A percentile compares a stretch with the other conserved stretches of the same genome.
Evolutionary conservation across 1,140 invertebrate genomes (phyloP).

Genomic region (Ceratina japonica): DNA sequence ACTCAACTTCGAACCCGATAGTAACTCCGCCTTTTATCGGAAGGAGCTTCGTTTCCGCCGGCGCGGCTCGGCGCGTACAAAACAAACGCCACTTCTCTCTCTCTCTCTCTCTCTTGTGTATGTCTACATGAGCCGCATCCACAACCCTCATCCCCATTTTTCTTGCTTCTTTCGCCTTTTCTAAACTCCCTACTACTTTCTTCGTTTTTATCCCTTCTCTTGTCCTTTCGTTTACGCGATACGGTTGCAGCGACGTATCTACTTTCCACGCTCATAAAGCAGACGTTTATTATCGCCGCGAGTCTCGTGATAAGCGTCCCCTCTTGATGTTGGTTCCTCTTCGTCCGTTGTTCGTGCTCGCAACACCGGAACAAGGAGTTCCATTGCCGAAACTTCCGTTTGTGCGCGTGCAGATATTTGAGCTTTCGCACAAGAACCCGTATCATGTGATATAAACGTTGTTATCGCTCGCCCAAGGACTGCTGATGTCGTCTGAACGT

Average conservation of each 20-base stretch:
- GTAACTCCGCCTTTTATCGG: slow-evolving; percentile 66
- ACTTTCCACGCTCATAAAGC: slow-evolving; percentile 65
- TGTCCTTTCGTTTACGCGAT: slow-evolving; percentile 32
- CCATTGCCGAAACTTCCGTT: slow-evolving; percentile 35
- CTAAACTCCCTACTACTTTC: background rate
- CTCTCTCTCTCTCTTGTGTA: slow-evolving; percentile 1
- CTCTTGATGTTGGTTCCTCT: slow-evolving; percentile 23
- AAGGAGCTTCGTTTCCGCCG: slow-evolving; percentile 66
- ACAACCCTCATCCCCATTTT: slow-evolving; percentile 13
- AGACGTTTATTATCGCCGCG: slow-evolving; percentile 69
- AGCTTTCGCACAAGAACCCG: slow-evolving; percentile 4
- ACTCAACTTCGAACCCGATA: slow-evolving; percentile 48
- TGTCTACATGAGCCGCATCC: slow-evolving; percentile 37
- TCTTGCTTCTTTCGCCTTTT: background rate
- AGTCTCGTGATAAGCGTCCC: slow-evolving; percentile 65
- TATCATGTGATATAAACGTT: slow-evolving; percentile 8
- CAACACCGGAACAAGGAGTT: slow-evolving; percentile 5
- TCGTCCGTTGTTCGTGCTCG: slow-evolving; percentile 29
- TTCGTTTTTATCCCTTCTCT: slow-evolving; percentile 6
- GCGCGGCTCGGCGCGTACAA: slow-evolving; percentile 65
- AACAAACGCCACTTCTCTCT: slow-evolving; percentile 56
- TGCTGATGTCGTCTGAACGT: background rate
- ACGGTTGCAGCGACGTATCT: slow-evolving; percentile 47
- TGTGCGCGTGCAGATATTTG: background rate
- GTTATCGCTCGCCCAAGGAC: background rate